Percentiles rank a stretch among this genome's conserved stretches.
phyloP scores from a whole-genome alignment of 2,888 invertebrate species.

The Rhagonycha fulva region DNA sequence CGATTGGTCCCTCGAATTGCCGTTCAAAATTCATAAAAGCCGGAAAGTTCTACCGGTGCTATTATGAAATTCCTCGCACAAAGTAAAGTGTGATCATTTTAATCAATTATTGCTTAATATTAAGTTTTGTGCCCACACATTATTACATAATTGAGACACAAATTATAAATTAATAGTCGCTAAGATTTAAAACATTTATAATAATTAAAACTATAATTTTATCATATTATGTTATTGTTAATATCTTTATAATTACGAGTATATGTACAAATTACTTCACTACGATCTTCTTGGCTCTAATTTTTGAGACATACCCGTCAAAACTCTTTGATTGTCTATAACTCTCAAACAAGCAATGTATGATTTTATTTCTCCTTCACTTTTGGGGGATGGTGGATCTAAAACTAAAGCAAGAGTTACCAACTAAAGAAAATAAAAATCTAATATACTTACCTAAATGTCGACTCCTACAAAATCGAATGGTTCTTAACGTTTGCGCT shows the following conservation, averaged over 20 bases:
- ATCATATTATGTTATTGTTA: background rate
- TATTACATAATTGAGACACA: background rate
- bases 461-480: conserved; percentile 74
- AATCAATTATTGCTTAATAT: background rate
- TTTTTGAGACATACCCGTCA: conserved; percentile 79
- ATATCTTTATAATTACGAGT: background rate
- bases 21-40: background rate
- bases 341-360: conserved; percentile 75
- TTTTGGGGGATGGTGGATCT: conserved; percentile 72
- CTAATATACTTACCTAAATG: conserved; percentile 62
- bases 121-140: background rate
- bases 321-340: conserved; percentile 77
- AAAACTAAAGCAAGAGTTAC: conserved; percentile 59
- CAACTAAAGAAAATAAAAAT: background rate
- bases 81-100: background rate
- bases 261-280: conserved; percentile 29
- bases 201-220: background rate
- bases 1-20: background rate
- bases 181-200: background rate
- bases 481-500: conserved; percentile 78
- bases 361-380: conserved; percentile 68
- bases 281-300: conserved; percentile 68
- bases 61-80: background rate
- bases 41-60: background rate
- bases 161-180: background rate